Base-by-base conservation (phyloP, 2,888 invertebrate genomes). In the Bombyx huttoni region DNA sequence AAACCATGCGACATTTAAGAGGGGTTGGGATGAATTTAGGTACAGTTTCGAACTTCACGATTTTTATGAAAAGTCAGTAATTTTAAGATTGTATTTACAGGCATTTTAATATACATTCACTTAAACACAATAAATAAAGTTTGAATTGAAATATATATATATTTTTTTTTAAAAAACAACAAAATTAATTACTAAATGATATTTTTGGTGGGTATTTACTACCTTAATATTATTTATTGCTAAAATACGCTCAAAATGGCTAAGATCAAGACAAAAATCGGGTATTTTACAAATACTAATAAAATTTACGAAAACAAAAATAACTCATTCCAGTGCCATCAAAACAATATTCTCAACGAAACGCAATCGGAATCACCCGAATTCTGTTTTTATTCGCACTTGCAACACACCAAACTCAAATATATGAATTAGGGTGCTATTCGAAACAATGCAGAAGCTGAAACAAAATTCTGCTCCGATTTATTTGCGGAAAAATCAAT, bases 401-500 rank as follows among this genome's bases (percentile, higher is more conserved):
- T 40, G 40, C 40, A 40, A 8, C 40, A 40, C 35, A 40, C 8
- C 3, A 40, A 10, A 10, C 40, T 1, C 40, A 40, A 40, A 40
- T 40, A 48, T 40, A 52, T 9, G 55, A 59, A 58, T 58, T 60
- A 56, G 65, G 71, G 68, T 63, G 64, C 65, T 60, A 61, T 60
- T 60, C 63, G 56, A 72, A 68, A 71, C 72, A 73, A 72, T 67
- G 61, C 59, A 54, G 59, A 61, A 62, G 63, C 58, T 60, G 61
- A 65, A 63, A 59, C 63, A 59, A 68, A 68, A 76, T 75, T 73
- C 64, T 67, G 70, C 70, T 72, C 73, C 70, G 65, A 75, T 81
- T 79, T 82, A 82, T 85, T 84, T 85, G 80, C 81, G 86, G 87
- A 86, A 85, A 86, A 88, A 87, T 86, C 83, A 84, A 87, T 85